These are phyloP conservation scores for Drosophila formosana DNA, from an alignment of 2,888 invertebrate genomes.

Conservation along the genomic window DNA sequence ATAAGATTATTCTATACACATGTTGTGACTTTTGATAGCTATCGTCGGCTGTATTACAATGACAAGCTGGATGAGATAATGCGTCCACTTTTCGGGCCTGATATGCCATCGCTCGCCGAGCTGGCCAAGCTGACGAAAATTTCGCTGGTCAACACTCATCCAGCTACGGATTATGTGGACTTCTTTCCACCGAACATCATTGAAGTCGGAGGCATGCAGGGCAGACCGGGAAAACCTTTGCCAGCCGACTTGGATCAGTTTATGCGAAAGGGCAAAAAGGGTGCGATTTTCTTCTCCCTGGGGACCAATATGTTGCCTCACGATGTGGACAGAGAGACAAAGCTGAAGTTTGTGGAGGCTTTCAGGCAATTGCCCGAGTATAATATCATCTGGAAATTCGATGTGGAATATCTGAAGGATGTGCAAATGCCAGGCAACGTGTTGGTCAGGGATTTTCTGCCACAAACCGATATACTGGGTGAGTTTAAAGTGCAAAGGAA, in stretches of 20 bases:
- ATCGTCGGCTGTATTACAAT: constrained; percentile 45
- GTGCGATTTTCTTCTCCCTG: constrained; percentile 81
- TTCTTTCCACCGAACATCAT: constrained; percentile 79
- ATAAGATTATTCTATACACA: background rate
- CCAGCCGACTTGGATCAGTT: constrained; percentile 73
- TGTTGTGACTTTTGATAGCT: constrained; percentile 36
- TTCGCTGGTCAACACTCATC: constrained; percentile 77
- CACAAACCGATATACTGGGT: constrained; percentile 68
- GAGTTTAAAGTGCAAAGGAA: background rate
- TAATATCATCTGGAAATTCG: constrained; percentile 83
- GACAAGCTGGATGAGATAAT: constrained; percentile 60
- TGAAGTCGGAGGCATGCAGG: constrained; percentile 82
- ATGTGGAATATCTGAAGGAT: constrained; percentile 57
- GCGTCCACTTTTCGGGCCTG: constrained; percentile 42
- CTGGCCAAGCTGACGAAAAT: constrained; percentile 63
- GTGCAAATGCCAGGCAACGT: constrained; percentile 41
- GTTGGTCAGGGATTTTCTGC: constrained; percentile 62
- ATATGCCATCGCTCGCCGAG: constrained; percentile 54
- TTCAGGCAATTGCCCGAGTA: constrained; percentile 78
- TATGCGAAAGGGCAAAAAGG: constrained; percentile 68
- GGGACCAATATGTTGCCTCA: constrained; percentile 61
- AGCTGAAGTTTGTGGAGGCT: constrained; percentile 63
- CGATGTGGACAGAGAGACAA: constrained; percentile 44
- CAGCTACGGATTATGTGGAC: constrained; percentile 71
- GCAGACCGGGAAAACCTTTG: constrained; percentile 62